Base-by-base conservation (phyloP, 2,888 invertebrate genomes). In the Drosophila nr. perissopoda region DNA sequence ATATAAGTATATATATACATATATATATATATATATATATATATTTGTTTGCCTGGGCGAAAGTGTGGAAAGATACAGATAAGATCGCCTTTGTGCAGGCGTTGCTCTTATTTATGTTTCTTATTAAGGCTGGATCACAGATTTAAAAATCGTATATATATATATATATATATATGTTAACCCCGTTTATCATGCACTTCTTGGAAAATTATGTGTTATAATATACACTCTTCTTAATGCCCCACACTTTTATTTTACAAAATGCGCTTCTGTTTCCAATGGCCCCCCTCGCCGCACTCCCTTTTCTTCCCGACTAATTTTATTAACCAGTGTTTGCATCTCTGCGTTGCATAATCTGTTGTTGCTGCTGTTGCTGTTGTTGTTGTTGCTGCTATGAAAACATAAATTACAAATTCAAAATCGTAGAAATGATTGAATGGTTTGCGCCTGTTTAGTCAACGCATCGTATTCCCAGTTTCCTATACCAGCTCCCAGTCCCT, bases 261-360 rank as follows among this genome's bases (percentile, higher is more conserved):
- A 83, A 84, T 53, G 84, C 45, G 49, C 40, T 38, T 21, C 51
- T 52, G 36, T 27, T 48, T 48, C 38, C 10, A 6, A 21, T 5
- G 10, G 11, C 16, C 27, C 48, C 21, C 36, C 4, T 2, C 1
- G 21, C 7, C 21, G 0, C 33, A 33, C 11, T 8, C 7, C 16
- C 45, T 8, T 1, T 1, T 4, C 21, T 40, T 38, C 25, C 54
- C 45, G 21, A 77, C 89, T 82, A 82, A 69, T 82, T 89, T 85
- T 82, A 90, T 87, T 82, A 89, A 89, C 91, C 87, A 56, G 74
- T 68, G 69, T 71, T 73, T 81, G 68, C 80, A 77, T 85, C 76
- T 84, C 77, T 73, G 75, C 64, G 87, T 91, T 91, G 87, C 83
- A 89, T 85, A 90, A 90, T 89, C 83, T 89, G 85, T 83, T 85